Evolutionary conservation across 2,888 invertebrate species (phyloP).

Genomic region (Caenorhabditis panamensis): DNA sequence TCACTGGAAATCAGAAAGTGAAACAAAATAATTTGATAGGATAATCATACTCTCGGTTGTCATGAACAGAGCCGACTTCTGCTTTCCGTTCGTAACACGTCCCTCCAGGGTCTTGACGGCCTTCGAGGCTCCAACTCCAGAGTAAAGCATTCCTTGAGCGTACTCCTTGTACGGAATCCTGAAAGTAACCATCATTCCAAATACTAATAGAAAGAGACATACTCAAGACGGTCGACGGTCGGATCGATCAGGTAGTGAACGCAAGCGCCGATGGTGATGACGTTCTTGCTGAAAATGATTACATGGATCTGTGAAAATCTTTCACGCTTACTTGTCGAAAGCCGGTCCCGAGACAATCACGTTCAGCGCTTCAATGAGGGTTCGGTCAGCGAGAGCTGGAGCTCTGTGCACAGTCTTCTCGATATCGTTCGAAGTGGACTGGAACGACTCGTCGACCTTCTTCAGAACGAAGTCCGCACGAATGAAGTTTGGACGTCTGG

Average conservation of each 20-base stretch:
- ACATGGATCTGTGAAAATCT: neutral
- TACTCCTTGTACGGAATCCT: conserved; percentile 22
- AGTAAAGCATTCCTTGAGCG: conserved; percentile 27
- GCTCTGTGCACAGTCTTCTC: conserved; percentile 22
- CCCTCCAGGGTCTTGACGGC: conserved; percentile 49
- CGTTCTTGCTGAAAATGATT: conserved; percentile 35
- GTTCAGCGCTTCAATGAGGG: conserved; percentile 46
- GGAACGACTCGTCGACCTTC: conserved; percentile 41
- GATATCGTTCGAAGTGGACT: conserved; percentile 49
- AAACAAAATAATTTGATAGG: neutral
- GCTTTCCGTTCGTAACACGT: neutral
- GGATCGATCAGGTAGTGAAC: conserved; percentile 44
- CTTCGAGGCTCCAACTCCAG: conserved; percentile 46
- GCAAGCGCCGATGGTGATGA: conserved; percentile 34
- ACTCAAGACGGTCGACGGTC: neutral
- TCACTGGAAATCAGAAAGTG: conserved; percentile 23
- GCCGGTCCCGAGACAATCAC: conserved; percentile 35
- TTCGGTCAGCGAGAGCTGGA: conserved; percentile 23
- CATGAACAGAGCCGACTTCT: conserved; percentile 32
- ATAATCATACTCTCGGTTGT: conserved; percentile 35
- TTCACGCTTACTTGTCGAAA: conserved; percentile 15
- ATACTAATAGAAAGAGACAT: neutral
- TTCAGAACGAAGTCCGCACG: conserved; percentile 34
- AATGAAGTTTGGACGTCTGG: conserved; percentile 27
- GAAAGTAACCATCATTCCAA: conserved; percentile 6